Base-by-base conservation (phyloP, 1,140 invertebrate species). In the Stegodyphus dumicola region DNA sequence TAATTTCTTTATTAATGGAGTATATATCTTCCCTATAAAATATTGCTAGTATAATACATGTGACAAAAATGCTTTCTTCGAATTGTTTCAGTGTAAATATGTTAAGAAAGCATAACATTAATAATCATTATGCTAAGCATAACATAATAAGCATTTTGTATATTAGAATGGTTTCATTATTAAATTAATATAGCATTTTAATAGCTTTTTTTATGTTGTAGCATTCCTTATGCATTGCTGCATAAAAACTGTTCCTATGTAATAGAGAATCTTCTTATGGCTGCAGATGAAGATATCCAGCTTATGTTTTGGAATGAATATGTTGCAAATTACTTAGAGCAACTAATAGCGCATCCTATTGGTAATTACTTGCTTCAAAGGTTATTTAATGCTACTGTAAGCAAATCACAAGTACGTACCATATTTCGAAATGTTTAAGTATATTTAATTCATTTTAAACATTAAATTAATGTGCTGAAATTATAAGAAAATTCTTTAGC, bases 281-380 rank as follows among this genome's bases (percentile, higher is more conserved):
- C 33, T 49, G 51, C 77, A n/a, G 69, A 75, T 79, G 85, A 86
- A 76, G 77, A 81, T 15, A 6, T 78, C 1, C 77, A 86, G n/a
- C 17, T 11, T 0, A 13, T n/a, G 10, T 69, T 86, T 17, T 86
- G 85, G 85, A 69, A 80, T 65, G 53, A 86, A 15, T 80, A 67
- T 51, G 11, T 80, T 69, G 7, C 6, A n/a, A 13, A 69, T 69
- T 75, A n/a, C 49, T 52, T 86, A 6, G 73, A 67, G 73, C n/a
- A 6, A 54, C 49, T 86, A 33, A 48, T 86, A 17, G 13, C 7
- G 15, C 77, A 86, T 70, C 49, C 48, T 10, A 48, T 88, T 53
- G 85, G 85, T 67, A 78, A 87, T 69, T 90, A 84, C 81, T 78
- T 89, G 56, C 65, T 87, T 6, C 88, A 88, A 33, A 83, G 87